Evolutionary conservation across 2,113 vertebrate genomes (phyloP).

Genomic region (Neolamprologus sp.): DNA sequence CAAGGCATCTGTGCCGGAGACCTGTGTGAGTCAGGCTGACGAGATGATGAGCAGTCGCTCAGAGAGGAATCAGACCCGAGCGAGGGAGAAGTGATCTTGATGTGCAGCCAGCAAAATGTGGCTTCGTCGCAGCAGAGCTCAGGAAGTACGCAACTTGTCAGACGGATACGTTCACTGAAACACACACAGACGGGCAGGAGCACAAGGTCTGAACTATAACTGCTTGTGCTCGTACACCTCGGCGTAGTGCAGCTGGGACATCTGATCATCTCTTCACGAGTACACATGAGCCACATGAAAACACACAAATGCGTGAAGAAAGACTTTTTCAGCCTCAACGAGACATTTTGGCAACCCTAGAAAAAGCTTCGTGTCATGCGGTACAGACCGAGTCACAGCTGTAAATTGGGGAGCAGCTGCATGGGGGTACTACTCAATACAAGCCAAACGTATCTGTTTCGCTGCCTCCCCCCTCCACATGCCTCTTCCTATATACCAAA

Average conservation of each 20-base stretch:
- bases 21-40: slow-evolving; percentile 47
- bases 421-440: not conserved
- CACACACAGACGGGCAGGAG: not conserved
- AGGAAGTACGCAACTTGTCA: slow-evolving; percentile 15
- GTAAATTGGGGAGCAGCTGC: slow-evolving; percentile 2
- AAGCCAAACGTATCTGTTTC: not conserved
- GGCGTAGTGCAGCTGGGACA: not conserved
- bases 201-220: not conserved
- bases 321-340: not conserved
- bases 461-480: not conserved
- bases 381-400: not conserved
- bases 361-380: not conserved
- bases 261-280: not conserved
- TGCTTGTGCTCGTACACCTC: not conserved
- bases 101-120: slow-evolving; percentile 51
- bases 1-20: slow-evolving; percentile 54
- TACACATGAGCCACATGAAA: not conserved
- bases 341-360: not conserved
- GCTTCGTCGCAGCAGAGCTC: not conserved
- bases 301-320: not conserved
- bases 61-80: slow-evolving; percentile 5
- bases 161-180: not conserved
- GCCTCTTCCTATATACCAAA: not conserved
- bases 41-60: slow-evolving; percentile 21
- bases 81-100: slow-evolving; percentile 46